Base-by-base conservation (phyloP, 2,888 invertebrate genomes). In the Standfussiana lucernea region DNA sequence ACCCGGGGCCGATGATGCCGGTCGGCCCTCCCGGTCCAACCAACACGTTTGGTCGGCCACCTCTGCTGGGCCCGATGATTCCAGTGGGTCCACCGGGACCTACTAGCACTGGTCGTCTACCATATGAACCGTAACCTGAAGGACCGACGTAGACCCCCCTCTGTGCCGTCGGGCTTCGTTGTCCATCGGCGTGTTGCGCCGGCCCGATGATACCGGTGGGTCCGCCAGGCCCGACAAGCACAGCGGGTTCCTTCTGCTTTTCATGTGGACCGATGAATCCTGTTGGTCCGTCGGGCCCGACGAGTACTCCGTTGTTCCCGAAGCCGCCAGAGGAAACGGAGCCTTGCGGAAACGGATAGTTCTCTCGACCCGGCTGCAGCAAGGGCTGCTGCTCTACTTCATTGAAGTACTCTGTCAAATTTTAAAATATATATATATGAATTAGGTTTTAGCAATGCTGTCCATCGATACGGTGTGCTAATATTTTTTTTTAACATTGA, bases 51-150 rank as follows among this genome's bases (percentile, higher is more conserved):
- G 85, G 72, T 69, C 89, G 76, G 11, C 86, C 80, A 24, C 86
- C 87, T 37, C 91, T 86, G 10, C 83, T 74, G n/a, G 92, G 91
- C 3, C 94, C 93, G 65, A 93, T 92, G 42, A 91, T 85, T 1
- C 93, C 94, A 1, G 93, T 93, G 1, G 95, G 94, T 47, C 95
- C 95, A 0, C 95, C 96, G 0, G 97, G 96, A 2, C 97, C 97
- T 2, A 96, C 88, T 24, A 97, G 89, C 21, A 97, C 77, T 11
- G 88, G 89, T 50, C 90, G 77, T 70, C 90, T 76, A 0, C 86
- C 89, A 45, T 87, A 90, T 24, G 92, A 88, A 2, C 92, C 93
- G 8, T 92, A 81, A 13, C 92, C 92, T 3, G 92, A 91, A 2
- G 94, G 93, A 1, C 95, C 95, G 3, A 95, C 95, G 0, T 97